These are phyloP conservation scores for Variabilichromis moorii DNA, from an alignment of 2,113 vertebrate species.

Conservation along the genomic window DNA sequence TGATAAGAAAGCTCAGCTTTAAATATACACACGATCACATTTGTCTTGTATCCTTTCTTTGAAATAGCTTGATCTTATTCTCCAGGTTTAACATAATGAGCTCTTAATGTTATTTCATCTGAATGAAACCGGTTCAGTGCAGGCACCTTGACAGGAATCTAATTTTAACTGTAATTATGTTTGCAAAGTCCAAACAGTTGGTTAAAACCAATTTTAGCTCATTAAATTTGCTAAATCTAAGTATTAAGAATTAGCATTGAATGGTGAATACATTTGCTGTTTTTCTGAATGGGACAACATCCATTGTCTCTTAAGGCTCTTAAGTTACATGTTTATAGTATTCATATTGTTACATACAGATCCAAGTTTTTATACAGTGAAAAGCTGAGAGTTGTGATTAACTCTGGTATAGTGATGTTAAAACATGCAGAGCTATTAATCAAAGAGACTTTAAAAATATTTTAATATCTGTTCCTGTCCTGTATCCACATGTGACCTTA, in stretches of 20 bases:
- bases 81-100: neutral
- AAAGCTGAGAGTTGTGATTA: neutral
- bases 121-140: neutral
- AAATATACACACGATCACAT: neutral
- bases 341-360: neutral
- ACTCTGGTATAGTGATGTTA: neutral
- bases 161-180: neutral
- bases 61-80: neutral
- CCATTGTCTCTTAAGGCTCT: neutral
- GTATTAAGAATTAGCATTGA: neutral
- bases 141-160: neutral
- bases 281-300: neutral
- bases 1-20: neutral
- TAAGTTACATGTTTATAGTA: neutral
- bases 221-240: neutral
- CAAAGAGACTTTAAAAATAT: neutral
- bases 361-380: neutral
- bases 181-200: neutral
- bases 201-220: neutral
- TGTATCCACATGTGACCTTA: neutral
- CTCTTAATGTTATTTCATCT: neutral
- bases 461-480: accelerated
- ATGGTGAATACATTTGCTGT: neutral
- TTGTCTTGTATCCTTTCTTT: neutral
- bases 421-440: neutral